Conservation (phyloP, 2,797 vertebrate species). For the Trichosurus vulpecula region DNA sequence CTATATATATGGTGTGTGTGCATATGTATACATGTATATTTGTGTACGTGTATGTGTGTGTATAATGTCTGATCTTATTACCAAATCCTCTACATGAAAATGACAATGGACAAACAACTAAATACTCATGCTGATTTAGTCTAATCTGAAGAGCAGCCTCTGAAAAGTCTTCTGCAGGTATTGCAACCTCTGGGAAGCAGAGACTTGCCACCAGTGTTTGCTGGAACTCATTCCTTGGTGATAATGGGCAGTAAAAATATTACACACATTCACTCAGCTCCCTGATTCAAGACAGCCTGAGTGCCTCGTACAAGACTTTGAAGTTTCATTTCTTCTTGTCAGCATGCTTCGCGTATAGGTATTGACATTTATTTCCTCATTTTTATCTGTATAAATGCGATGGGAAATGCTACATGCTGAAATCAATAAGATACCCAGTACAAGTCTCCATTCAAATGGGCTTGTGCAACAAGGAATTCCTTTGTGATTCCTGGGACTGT, state of each 20-base stretch:
- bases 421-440: constrained; percentile 61
- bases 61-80: constrained; percentile 68
- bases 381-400: constrained; percentile 65
- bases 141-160: constrained; percentile 53
- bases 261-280: neutral
- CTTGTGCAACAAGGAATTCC: neutral
- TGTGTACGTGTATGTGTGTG: constrained; percentile 22
- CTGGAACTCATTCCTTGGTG: constrained; percentile 42
- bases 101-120: constrained; percentile 55
- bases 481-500: constrained; percentile 22
- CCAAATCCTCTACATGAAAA: constrained; percentile 62
- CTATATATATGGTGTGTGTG: constrained; percentile 36
- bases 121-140: constrained; percentile 53
- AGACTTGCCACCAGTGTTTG: constrained; percentile 47
- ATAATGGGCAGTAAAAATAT: constrained; percentile 53
- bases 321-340: constrained; percentile 50
- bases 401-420: constrained; percentile 15
- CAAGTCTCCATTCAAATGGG: constrained; percentile 37
- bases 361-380: constrained; percentile 69
- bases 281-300: constrained; percentile 32
- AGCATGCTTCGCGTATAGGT: constrained; percentile 56
- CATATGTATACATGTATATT: constrained; percentile 24
- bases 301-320: constrained; percentile 47
- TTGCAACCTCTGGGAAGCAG: neutral
- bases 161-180: neutral